Conservation (phyloP, 2,797 vertebrate genomes). For the Catostomus latipinnis region DNA sequence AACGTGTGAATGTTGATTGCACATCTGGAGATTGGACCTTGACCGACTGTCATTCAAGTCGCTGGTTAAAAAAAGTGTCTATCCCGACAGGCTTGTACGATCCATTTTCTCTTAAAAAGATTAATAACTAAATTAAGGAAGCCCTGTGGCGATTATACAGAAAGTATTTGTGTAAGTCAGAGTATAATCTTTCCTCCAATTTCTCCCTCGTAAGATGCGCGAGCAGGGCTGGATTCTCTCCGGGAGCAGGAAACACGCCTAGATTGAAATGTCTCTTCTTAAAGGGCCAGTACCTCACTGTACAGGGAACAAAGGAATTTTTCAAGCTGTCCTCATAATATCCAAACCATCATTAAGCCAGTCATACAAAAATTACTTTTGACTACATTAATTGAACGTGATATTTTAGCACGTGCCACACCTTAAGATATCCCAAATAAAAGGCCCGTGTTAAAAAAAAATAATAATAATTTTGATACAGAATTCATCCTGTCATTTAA, state of each 20-base stretch:
- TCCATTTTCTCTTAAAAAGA: background rate
- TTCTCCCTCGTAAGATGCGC: slow-evolving; percentile 67
- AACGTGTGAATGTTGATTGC: slow-evolving; percentile 13
- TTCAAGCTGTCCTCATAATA: background rate
- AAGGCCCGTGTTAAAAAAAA: no score
- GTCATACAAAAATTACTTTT: background rate
- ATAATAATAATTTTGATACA: no score
- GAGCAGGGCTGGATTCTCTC: slow-evolving; percentile 68
- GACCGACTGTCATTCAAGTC: slow-evolving; percentile 77
- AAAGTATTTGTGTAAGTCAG: background rate
- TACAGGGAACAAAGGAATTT: slow-evolving; percentile 74
- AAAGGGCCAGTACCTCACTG: slow-evolving; percentile 75
- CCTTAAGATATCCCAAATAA: no score
- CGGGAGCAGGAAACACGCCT: slow-evolving; percentile 86
- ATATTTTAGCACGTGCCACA: background rate
- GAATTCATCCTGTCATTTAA: background rate
- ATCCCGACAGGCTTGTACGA: background rate
- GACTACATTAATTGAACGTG: background rate
- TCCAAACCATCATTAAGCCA: background rate
- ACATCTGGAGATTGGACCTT: slow-evolving; percentile 72
- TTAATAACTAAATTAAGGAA: background rate
- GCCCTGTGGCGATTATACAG: background rate
- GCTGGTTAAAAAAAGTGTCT: slow-evolving; percentile 56
- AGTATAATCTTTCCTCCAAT: slow-evolving; percentile 46
- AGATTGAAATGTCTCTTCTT: slow-evolving; percentile 79